Percentiles rank a stretch among this genome's conserved stretches.
Conservation (phyloP, 2,797 vertebrate species). For the Rhynchotus rufescens region DNA sequence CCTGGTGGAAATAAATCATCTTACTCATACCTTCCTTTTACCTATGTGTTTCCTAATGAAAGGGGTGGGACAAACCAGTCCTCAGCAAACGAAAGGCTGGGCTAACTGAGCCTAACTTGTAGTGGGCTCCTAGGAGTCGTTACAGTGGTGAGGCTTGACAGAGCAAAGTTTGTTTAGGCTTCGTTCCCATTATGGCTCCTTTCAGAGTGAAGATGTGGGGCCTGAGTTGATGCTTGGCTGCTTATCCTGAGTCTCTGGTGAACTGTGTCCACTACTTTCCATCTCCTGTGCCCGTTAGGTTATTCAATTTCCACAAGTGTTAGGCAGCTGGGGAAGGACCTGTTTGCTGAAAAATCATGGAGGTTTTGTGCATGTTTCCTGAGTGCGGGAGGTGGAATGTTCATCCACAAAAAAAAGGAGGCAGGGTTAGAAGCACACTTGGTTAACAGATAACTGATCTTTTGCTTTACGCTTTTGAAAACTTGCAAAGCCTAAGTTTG, state of each 20-base stretch:
- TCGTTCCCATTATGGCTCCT: slow-evolving; percentile 40
- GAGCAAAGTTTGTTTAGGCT: slow-evolving; percentile 53
- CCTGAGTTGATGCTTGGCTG: slow-evolving; percentile 10
- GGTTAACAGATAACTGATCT: not conserved
- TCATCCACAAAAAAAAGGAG: not conserved
- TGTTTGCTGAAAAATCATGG: not conserved
- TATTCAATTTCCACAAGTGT: slow-evolving; percentile 10
- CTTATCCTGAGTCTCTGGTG: slow-evolving; percentile 27
- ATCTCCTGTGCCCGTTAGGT: slow-evolving; percentile 11
- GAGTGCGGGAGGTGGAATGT: not conserved
- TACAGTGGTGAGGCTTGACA: slow-evolving; percentile 18
- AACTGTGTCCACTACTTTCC: not conserved
- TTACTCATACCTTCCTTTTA: not conserved
- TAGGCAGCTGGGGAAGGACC: not conserved
- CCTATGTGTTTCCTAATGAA: not conserved
- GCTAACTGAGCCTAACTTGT: slow-evolving; percentile 4
- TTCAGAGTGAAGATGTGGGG: slow-evolving; percentile 20
- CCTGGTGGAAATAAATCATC: not conserved
- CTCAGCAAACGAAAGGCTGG: slow-evolving; percentile 2
- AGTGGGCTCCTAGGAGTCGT: slow-evolving; percentile 23
- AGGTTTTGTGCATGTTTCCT: not conserved
- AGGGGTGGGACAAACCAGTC: not conserved
- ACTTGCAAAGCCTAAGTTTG: not conserved
- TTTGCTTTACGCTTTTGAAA: not conserved
- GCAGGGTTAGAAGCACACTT: not conserved